Evolutionary conservation across 92 coral and sea anemone species (phyloP).

Genomic region (Zoanthus gigantus): DNA sequence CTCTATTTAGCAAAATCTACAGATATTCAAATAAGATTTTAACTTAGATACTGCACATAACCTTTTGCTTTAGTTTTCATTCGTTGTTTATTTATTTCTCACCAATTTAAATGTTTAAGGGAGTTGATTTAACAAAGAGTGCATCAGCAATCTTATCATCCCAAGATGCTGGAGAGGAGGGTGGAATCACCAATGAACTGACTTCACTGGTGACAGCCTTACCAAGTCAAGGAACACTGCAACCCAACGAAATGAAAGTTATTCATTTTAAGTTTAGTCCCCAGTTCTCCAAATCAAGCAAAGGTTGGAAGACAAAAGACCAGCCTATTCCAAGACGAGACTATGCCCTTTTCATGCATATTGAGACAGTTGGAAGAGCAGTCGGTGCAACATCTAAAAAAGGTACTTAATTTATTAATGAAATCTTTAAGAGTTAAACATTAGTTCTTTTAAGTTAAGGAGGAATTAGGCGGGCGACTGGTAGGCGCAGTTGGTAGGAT

Average conservation of each 20-base stretch:
- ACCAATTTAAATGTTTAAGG: conserved; percentile 49
- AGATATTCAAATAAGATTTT: too few relatives aligned
- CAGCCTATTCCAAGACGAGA: conserved; percentile 95
- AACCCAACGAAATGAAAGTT: conserved; percentile 78
- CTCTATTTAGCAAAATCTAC: too few relatives aligned
- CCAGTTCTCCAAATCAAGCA: conserved; percentile 76
- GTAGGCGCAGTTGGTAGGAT: too few relatives aligned
- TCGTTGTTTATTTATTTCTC: too few relatives aligned
- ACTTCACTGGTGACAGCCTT: conserved; percentile 89
- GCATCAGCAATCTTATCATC: conserved; percentile 82
- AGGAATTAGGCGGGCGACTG: too few relatives aligned
- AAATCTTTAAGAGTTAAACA: too few relatives aligned
- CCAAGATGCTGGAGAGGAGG: conserved; percentile 76
- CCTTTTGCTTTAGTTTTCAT: too few relatives aligned
- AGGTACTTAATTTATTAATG: background rate
- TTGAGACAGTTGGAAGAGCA: conserved; percentile 93
- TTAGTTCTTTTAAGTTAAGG: too few relatives aligned
- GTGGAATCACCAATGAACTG: conserved; percentile 80
- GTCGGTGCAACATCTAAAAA: conserved; percentile 59
- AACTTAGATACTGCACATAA: too few relatives aligned
- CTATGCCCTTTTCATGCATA: conserved; percentile 93
- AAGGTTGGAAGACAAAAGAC: conserved; percentile 83
- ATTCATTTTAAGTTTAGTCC: conserved; percentile 94
- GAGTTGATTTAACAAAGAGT: conserved; percentile 90
- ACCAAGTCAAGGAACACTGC: conserved; percentile 91